Evolutionary conservation across 2,888 invertebrate species (phyloP), one percentile per base, ranked within the genome.

Genomic region (Muscina levida): DNA sequence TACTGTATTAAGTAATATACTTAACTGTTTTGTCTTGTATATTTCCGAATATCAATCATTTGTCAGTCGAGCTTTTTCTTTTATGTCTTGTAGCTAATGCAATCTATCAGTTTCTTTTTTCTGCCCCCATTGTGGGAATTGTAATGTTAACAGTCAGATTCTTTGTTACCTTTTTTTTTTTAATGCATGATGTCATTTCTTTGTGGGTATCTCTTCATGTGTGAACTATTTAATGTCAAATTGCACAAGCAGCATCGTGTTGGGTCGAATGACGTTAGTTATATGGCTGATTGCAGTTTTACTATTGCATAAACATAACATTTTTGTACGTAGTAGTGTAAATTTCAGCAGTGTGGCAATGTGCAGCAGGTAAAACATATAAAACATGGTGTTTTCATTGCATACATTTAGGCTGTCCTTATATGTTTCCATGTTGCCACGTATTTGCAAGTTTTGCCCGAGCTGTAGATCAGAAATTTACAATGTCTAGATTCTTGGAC

Each of bases 191-290:
- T 42, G 31, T 39, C 42, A 68, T 42, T 24, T 68, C 15, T 53
- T n/a, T 11, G 3, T 42, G 11, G 42, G 39, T 13, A 51, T 31
- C 37, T 48, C 48, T 11, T 5, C 31, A 67, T 48, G 67, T 68
- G 74, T 68, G 59, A 74, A 68, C 59, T 51, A 10, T 74, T 57
- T 24, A 59, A 59, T 59, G 59, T n/a, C 39, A 68, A 48, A 26
- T 74, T 48, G 13, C 67, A 46, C 46, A 73, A 74, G 46, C 3
- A 74, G 46, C 3, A 24, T 48, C 10, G 39, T 3, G 11, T 62
- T 42, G n/a, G n/a, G 13, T n/a, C 26, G 24, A 26, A n/a, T 56
- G 26, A 13, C 13, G n/a, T 53, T 42, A 17, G 1, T 13, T 62
- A 3, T 39, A 22, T 42, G 62, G 22, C 22, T 17, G 62, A 11